Evolutionary conservation across 2,797 vertebrate genomes (phyloP), one percentile per base, ranked within the genome.

Genomic region (Lindbergichthys nudifrons): DNA sequence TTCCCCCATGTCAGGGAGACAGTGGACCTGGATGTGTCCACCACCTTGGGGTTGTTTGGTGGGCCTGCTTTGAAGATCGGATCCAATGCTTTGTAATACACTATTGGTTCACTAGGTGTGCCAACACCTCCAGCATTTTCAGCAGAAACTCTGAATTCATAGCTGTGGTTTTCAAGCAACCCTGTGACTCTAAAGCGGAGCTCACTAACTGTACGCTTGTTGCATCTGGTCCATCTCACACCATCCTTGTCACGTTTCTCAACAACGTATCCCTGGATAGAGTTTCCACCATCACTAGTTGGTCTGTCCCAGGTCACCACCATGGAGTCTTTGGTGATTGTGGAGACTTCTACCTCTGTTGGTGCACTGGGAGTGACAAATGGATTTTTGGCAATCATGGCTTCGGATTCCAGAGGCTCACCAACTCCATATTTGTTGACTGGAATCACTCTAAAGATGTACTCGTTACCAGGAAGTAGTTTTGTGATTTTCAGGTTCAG

Each of bases 221-320:
- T 99, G 86, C 97, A 99, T 83, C 97, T 97, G 80, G 96, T 97
- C 98, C 98, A 99, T 79, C 98, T 93, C 65, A 99, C 95, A 54
- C 98, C 97, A 68, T 98, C 98, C 89, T 97, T 99, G 85, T 99
- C 98, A 77, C 98, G 95, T 91, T 99, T 99, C 92, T 99, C 98
- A 87, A 99, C 88, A 73, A 99, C 42, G 0, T 97, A 99, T 70
- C 97, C 97, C 60, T 96, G 91, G 81, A 99, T 99, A 89, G 96
- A 87, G 90, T 94, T 99, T 39, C 98, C 98, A 0, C 98, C 98
- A 90, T 99, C 97, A 83, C 94, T 96, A 71, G 86, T 87, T 70
- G 98, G 97, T 85, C 98, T 97, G 88, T 98, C 97, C 98, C 98
- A 99, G 58, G 97, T 96, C 68, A 99, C 96, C 41, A 97, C 96